Evolutionary conservation across 2,797 vertebrate species (phyloP), one percentile per base, ranked within the genome.

Genomic region (Tauraco hartlaubi): DNA sequence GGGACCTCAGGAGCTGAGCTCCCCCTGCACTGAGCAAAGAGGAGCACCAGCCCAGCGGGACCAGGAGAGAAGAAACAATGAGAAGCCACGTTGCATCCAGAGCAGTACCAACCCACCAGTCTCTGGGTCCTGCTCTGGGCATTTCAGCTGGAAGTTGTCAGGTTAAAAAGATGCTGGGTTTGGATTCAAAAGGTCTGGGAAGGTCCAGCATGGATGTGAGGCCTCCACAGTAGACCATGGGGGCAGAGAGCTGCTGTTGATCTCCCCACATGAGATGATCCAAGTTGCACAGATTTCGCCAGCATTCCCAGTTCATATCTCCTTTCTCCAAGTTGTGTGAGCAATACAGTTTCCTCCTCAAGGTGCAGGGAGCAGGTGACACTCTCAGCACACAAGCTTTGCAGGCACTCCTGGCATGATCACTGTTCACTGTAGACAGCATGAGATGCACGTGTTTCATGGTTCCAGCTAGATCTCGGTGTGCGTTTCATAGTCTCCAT

Each of bases 321-420:
- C 41, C 41, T 79, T 79, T 63, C 67, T 28, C 58, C 44, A 25
- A 56, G 51, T 1, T 22, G 8, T 73, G 2, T 58, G 43, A 88
- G 43, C 59, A 49, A 20, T 31, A 17, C 41, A 51, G 55, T 35
- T 83, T 92, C 78, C 89, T 68, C 52, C 77, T 67, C 6, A 16
- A 80, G 69, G 80, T 61, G 51, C 22, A 62, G 58, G 72, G 77
- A 84, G 69, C 49, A 67, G 86, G 61, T 78, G 86, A 91, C 80
- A 41, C 23, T 52, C 22, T 22, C 35, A 66, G 83, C 73, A 51
- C 26, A 29, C 28, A 61, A 31, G 31, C 66, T 41, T 44, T 72
- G 41, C 86, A 81, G 77, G 49, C 41, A 44, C 77, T 87, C 69
- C 52, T 81, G 91, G 69, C 92, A 92, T 84, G 77, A 72, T 86